Evolutionary conservation across 2,113 vertebrate species (phyloP).

Genomic region (Gallinago paraguaiae): DNA sequence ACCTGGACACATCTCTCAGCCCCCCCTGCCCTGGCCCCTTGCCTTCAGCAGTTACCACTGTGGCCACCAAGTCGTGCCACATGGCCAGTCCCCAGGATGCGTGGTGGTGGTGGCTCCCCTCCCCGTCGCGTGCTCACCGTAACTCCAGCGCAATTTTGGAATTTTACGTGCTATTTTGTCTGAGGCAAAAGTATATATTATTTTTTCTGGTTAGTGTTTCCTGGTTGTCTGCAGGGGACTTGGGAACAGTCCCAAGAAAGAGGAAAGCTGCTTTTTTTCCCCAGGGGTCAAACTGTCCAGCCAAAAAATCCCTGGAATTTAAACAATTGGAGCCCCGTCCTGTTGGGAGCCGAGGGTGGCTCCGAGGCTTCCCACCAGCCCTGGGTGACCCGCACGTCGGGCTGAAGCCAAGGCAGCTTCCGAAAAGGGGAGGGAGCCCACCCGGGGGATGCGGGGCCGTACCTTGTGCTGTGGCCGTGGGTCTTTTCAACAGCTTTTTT

Average conservation of each 20-base stretch:
- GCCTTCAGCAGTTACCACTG: too few relatives aligned
- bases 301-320: constrained; percentile 55
- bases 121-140: fast-evolving
- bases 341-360: background rate
- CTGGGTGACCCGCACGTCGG: background rate
- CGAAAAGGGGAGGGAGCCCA: background rate
- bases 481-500: background rate
- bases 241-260: constrained; percentile 15
- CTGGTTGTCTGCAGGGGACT: background rate
- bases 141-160: fast-evolving
- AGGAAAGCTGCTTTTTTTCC: background rate
- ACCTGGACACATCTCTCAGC: background rate
- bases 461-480: fast-evolving
- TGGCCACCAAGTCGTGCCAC: fast-evolving
- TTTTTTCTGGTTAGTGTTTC: background rate
- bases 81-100: fast-evolving
- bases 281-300: constrained; percentile 24
- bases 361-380: background rate
- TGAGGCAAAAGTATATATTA: fast-evolving
- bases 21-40: background rate
- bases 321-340: background rate
- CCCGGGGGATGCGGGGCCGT: background rate
- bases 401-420: background rate
- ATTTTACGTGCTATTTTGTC: background rate
- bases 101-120: background rate